Base-by-base conservation (phyloP, 1,140 invertebrate species). In the Drosophila pseudoananassae region DNA sequence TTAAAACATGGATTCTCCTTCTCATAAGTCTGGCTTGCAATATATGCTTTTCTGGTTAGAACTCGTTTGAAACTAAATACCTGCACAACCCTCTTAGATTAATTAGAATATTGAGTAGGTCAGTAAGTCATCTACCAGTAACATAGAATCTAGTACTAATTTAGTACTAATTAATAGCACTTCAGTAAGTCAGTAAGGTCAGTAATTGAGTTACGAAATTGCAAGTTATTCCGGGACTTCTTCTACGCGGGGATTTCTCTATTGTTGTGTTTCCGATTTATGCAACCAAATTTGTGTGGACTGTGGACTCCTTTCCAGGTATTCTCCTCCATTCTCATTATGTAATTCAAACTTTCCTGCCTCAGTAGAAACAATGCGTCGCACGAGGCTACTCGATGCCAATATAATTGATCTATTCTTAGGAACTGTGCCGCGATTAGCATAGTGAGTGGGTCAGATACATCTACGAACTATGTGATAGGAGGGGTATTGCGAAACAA, bases 381-480 rank as follows among this genome's bases (percentile, higher is more conserved):
- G 63, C 33, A 63, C 17, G 9, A 25, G 31, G 33, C 17, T 40
- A 31, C 49, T 61, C 20, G 9, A 27, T 40, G 10, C 25, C 3
- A 17, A 23, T 50, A 23, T 50, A 50, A 65, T 65, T 43, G 46
- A 63, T 50, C 23, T 43, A 66, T 66, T 64, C 63, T 63, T 51
- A 66, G 58, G 63, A 64, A 66, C 63, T 64, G 10, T 7, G 3
- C n/a, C 10, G 17, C 31, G 33, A 51, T 66, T 63, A 50, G 25
- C 46, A 66, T 66, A 63, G 33, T 7, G 33, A 61, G 29, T 17
- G 33, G 46, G 17, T 9, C 56, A 61, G 43, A 17, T 20, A n/a
- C 15, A 36, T 27, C 20, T 20, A 20, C 14, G 15, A 23, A 27
- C 57, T 47, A 31, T 33, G 25, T 33, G 15, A 47, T 14, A 14